Conservation (phyloP, 2,888 invertebrate genomes). For the Dryadula phaetusa region DNA sequence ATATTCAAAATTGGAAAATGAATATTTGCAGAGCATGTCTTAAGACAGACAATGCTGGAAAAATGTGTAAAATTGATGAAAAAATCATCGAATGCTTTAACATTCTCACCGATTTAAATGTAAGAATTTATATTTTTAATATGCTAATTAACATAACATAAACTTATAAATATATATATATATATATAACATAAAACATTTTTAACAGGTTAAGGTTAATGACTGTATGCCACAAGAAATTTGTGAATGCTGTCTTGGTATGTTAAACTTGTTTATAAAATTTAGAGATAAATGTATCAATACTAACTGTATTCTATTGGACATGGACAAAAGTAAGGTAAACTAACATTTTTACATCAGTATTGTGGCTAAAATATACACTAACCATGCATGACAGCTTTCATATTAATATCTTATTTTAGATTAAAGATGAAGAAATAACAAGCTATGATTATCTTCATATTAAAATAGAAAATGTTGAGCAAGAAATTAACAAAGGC, state of each 20-base stretch:
- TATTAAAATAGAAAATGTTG: not conserved
- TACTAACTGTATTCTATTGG: slow-evolving; percentile 54
- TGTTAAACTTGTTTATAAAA: slow-evolving; percentile 55
- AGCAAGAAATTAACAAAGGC: not conserved
- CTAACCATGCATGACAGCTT: too few species aligned
- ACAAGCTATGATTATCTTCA: not conserved
- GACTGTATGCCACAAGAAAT: slow-evolving; percentile 61
- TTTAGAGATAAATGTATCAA: slow-evolving; percentile 62
- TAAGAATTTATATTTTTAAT: slow-evolving; percentile 49
- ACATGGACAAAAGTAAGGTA: slow-evolving; percentile 46
- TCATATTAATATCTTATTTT: not conserved
- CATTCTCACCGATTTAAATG: slow-evolving; percentile 64
- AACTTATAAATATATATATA: not conserved
- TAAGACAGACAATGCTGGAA: slow-evolving; percentile 47
- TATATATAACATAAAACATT: not conserved
- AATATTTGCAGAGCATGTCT: slow-evolving; percentile 68
- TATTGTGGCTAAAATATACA: too few species aligned
- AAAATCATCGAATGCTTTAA: slow-evolving; percentile 59
- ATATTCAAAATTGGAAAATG: slow-evolving; percentile 48
- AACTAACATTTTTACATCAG: slow-evolving; percentile 9
- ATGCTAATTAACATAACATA: not conserved
- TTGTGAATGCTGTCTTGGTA: slow-evolving; percentile 57
- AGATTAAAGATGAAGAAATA: slow-evolving; percentile 16
- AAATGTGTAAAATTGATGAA: slow-evolving; percentile 55
- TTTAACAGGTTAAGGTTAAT: slow-evolving; percentile 55